Percentiles rank a stretch among this genome's conserved stretches.
phyloP scores from a whole-genome alignment of 2,113 vertebrate species.

The Lepus timidus region DNA sequence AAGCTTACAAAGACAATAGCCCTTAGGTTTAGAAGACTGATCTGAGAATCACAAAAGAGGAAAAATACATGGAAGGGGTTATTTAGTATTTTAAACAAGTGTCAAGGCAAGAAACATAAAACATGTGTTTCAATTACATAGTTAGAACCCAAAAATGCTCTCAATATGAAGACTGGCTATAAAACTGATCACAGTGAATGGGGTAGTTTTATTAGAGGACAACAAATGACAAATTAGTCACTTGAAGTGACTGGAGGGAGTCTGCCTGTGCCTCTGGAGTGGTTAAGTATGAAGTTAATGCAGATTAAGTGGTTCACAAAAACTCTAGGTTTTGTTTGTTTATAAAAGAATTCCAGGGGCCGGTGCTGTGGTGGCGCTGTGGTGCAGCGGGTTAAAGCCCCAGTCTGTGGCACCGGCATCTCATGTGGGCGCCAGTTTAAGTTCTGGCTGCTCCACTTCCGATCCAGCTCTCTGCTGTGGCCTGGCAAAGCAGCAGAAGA shows the following conservation, averaged over 20 bases:
- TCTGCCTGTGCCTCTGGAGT: neutral
- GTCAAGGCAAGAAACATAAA: conserved; percentile 53
- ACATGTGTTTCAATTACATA: conserved; percentile 30
- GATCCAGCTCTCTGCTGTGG: too few relatives aligned
- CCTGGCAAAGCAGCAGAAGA: too few relatives aligned
- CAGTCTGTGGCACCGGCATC: too few relatives aligned
- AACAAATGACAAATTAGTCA: conserved; percentile 12
- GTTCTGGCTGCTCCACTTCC: too few relatives aligned
- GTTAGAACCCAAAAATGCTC: conserved; percentile 40
- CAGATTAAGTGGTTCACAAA: conserved; percentile 48
- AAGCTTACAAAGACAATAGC: conserved; percentile 16
- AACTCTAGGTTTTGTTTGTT: neutral
- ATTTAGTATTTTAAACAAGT: conserved; percentile 53
- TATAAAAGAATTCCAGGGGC: neutral
- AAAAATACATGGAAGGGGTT: neutral
- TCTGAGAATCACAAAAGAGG: conserved; percentile 49
- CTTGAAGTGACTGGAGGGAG: neutral
- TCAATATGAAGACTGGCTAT: conserved; percentile 23
- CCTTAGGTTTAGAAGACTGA: neutral
- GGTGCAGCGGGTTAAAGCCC: too few relatives aligned
- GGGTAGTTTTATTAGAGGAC: conserved; percentile 34
- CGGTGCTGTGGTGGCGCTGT: too few relatives aligned
- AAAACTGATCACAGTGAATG: conserved; percentile 7
- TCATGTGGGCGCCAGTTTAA: too few relatives aligned
- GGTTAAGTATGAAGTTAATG: conserved; percentile 38